phyloP scores from a whole-genome alignment of 2,113 vertebrate species.

The Agelaius tricolor region DNA sequence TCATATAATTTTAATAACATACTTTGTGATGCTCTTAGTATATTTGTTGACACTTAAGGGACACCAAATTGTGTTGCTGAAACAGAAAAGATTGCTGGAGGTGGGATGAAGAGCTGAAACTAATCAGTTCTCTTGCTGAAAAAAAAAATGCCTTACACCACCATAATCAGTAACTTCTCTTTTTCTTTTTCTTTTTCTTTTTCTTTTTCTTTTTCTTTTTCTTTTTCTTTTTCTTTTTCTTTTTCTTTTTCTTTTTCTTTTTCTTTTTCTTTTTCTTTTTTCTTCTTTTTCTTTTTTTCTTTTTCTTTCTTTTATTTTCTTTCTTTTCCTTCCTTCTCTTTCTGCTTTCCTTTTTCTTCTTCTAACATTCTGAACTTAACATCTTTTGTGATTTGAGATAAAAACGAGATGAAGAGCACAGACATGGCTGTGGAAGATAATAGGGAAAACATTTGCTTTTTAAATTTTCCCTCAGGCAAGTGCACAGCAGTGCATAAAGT shows the following conservation, averaged over 20 bases:
- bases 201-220: not conserved
- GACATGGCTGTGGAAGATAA: not conserved
- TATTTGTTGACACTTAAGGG: not conserved
- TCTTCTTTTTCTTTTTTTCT: fast-evolving
- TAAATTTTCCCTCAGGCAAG: not conserved
- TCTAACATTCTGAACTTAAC: not conserved
- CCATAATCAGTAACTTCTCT: not conserved
- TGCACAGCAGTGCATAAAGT: not conserved
- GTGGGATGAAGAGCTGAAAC: not conserved
- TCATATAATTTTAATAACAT: not conserved
- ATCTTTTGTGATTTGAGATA: not conserved
- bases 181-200: fast-evolving
- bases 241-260: not conserved
- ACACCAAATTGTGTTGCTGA: not conserved
- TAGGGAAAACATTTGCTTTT: not conserved
- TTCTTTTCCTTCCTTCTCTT: too few relatives aligned
- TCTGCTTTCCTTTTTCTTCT: not conserved
- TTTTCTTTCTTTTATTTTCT: too few relatives aligned
- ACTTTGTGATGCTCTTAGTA: not conserved
- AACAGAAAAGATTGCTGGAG: not conserved
- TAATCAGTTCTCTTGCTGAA: not conserved
- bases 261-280: fast-evolving
- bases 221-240: fast-evolving
- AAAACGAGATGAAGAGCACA: not conserved
- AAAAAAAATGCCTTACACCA: not conserved